Conservation (phyloP, 2,888 invertebrate genomes). For the Epinotia bilunana region DNA sequence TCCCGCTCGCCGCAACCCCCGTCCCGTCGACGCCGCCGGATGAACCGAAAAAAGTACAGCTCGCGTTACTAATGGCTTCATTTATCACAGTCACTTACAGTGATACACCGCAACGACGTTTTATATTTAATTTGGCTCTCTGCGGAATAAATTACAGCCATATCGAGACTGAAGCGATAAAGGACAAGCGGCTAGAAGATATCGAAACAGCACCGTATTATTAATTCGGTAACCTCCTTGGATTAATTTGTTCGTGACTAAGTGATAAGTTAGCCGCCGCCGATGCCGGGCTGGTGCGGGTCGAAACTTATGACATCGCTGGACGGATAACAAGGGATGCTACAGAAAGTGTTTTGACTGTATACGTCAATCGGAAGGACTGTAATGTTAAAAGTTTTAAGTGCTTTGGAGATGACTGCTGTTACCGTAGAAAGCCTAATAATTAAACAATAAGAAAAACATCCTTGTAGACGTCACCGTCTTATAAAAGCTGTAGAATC, state of each 20-base stretch:
- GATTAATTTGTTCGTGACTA: slow-evolving; percentile 79
- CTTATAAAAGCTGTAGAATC: slow-evolving; percentile 59
- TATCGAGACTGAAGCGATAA: slow-evolving; percentile 78
- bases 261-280: slow-evolving; percentile 74
- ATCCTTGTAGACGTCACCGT: slow-evolving; percentile 56
- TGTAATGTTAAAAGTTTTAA: slow-evolving; percentile 50
- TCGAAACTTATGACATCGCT: slow-evolving; percentile 66
- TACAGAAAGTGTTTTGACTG: slow-evolving; percentile 54
- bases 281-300: slow-evolving; percentile 55
- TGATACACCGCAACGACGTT: slow-evolving; percentile 84
- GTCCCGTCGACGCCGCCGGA: slow-evolving; percentile 78
- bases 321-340: slow-evolving; percentile 58
- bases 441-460: slow-evolving; percentile 66
- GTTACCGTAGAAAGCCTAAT: slow-evolving; percentile 56
- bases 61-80: slow-evolving; percentile 84
- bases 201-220: slow-evolving; percentile 74
- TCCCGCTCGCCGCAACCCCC: slow-evolving; percentile 76
- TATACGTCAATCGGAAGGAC: slow-evolving; percentile 55
- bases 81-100: slow-evolving; percentile 85
- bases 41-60: slow-evolving; percentile 84
- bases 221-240: slow-evolving; percentile 73
- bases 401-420: slow-evolving; percentile 50
- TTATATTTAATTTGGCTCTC: slow-evolving; percentile 84
- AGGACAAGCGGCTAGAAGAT: slow-evolving; percentile 74
- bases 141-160: slow-evolving; percentile 81